Evolutionary conservation across 2,113 vertebrate species (phyloP).

Genomic region (Silurus meridionalis): DNA sequence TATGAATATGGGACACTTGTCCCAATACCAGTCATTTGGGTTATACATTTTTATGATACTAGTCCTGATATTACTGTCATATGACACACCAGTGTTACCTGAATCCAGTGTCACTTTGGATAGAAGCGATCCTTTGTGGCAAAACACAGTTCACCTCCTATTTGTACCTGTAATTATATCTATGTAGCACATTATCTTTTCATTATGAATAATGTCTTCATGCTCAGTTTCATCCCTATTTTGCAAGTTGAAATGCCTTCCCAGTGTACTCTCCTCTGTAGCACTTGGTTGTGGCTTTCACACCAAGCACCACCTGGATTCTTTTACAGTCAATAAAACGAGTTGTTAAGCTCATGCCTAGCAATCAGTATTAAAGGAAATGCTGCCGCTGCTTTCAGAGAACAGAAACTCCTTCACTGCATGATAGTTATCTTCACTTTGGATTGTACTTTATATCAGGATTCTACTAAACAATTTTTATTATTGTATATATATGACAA

Average conservation of each 20-base stretch:
- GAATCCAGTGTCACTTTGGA: too few relatives aligned
- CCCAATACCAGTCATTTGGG: neutral
- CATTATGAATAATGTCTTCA: neutral
- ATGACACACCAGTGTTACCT: too few relatives aligned
- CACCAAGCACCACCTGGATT: constrained; percentile 11
- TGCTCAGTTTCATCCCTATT: constrained; percentile 7
- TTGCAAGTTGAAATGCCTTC: neutral
- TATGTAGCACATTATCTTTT: neutral
- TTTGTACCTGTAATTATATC: neutral
- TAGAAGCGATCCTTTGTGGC: neutral
- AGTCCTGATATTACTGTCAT: too few relatives aligned
- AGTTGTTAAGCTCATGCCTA: constrained; percentile 19
- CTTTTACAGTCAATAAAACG: constrained; percentile 17
- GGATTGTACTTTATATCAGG: neutral
- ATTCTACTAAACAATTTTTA: neutral
- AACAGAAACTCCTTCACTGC: constrained; percentile 2
- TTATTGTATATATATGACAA: neutral
- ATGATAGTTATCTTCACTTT: neutral
- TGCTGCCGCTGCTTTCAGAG: neutral
- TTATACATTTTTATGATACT: neutral
- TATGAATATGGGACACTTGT: neutral
- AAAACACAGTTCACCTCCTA: neutral
- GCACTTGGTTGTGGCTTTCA: neutral
- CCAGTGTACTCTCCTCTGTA: neutral
- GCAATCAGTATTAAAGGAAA: constrained; percentile 24